Evolutionary conservation across 2,797 vertebrate species (phyloP).

Genomic region (Lycodopsis pacificus): DNA sequence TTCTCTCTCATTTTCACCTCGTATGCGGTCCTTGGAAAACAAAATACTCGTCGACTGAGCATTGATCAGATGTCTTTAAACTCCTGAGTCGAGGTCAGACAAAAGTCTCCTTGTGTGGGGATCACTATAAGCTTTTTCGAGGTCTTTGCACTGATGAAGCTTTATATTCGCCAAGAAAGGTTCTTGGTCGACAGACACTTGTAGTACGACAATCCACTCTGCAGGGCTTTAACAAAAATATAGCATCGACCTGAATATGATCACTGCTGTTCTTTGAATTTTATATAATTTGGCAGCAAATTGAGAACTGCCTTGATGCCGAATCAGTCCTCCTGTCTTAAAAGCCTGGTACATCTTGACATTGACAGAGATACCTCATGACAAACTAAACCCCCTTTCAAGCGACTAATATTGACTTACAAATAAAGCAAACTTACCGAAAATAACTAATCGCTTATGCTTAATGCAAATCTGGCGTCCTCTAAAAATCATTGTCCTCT

Average conservation of each 20-base stretch:
- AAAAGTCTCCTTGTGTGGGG: background rate
- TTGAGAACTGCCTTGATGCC: background rate
- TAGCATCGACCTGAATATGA: background rate
- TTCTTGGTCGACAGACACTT: background rate
- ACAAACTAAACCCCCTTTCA: constrained; percentile 19
- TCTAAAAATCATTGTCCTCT: background rate
- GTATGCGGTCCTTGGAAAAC: background rate
- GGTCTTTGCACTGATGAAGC: background rate
- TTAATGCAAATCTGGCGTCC: background rate
- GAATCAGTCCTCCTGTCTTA: background rate
- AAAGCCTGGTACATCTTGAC: background rate
- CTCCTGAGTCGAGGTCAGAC: background rate
- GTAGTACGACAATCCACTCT: constrained; percentile 1
- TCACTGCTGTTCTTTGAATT: background rate
- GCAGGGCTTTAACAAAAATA: constrained; percentile 1
- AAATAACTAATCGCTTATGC: background rate
- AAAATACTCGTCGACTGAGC: background rate
- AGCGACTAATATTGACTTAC: constrained; percentile 19
- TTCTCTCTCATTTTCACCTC: background rate
- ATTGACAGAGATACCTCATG: constrained; percentile 7
- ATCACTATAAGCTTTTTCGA: background rate
- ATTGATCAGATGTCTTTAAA: background rate
- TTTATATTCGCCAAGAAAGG: background rate
- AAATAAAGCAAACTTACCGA: constrained; percentile 15
- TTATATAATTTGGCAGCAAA: background rate